These are phyloP conservation scores for Rhogogaster chlorosoma DNA, from an alignment of 2,888 invertebrate species.

Conservation along the genomic window DNA sequence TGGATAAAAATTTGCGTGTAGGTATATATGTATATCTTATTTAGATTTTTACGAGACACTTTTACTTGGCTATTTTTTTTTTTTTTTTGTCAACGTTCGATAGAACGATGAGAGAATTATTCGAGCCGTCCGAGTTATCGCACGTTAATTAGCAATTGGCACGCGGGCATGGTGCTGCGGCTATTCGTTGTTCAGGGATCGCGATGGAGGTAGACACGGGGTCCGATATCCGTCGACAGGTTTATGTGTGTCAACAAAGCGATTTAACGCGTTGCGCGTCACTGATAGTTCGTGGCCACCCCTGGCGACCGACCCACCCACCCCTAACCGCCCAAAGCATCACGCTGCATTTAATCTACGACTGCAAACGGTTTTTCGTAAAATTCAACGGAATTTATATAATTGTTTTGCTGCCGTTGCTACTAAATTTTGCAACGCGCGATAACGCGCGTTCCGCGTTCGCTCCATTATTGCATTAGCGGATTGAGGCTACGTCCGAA, in stretches of 20 bases:
- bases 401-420: slow-evolving; percentile 75
- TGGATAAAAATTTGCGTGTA: neutral
- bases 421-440: slow-evolving; percentile 71
- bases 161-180: neutral
- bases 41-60: neutral
- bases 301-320: slow-evolving; percentile 53
- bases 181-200: slow-evolving; percentile 56
- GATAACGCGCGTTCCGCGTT: slow-evolving; percentile 54
- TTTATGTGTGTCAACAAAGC: slow-evolving; percentile 74
- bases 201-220: slow-evolving; percentile 56
- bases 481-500: neutral
- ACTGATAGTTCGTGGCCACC: slow-evolving; percentile 67
- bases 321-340: slow-evolving; percentile 54
- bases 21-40: neutral
- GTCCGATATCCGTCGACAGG: slow-evolving; percentile 71
- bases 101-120: slow-evolving; percentile 10
- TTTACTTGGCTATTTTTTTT: too few relatives aligned
- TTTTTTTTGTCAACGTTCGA: neutral
- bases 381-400: slow-evolving; percentile 76
- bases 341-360: slow-evolving; percentile 74
- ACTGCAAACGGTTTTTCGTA: slow-evolving; percentile 71
- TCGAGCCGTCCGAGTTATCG: slow-evolving; percentile 15
- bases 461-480: slow-evolving; percentile 11
- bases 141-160: slow-evolving; percentile 37
- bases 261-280: slow-evolving; percentile 75